Base-by-base conservation (phyloP, 1,140 invertebrate genomes). In the Tyrophagus putrescentiae region DNA sequence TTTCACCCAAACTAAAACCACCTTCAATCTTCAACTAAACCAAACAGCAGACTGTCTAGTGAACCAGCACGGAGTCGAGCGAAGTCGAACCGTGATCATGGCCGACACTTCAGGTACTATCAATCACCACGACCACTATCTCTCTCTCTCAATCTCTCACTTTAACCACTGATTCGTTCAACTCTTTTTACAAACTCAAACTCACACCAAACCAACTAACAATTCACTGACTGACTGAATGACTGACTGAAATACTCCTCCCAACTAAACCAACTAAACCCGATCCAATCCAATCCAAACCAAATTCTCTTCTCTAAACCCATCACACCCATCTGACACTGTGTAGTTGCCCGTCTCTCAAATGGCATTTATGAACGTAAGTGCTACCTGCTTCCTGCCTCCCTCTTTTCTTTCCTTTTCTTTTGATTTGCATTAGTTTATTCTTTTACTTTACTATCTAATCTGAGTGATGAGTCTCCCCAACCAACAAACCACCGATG, bases 41-140 rank as follows among this genome's bases (percentile, higher is more conserved):
- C 4, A 42, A 42, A 42, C 33, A 53, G 42, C 64, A 65, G 60
- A 60, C 28, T 57, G 64, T 53, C 57, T 57, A 59, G 34, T 64
- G 53, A 56, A 57, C 28, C 61, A 62, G 18, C 61, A 62, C 57
- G 61, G 61, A 57, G 61, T 62, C 29, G 67, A 68, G 62, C 64
- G 67, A 57, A 68, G 66, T 64, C 66, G 65, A 67, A 68, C 67
- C 52, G 67, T 68, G 52, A 68, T 68, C 52, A 67, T 68, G 59
- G 62, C 64, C 53, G 67, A 68, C 42, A 60, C 52, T 27, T 54
- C 52, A 54, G 52, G 52, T 54, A 54, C 25, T 54, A 31, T 54
- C n/a, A n/a, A n/a, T n/a, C n/a, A n/a, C n/a, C n/a, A n/a, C n/a
- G n/a, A n/a, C n/a, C n/a, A n/a, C n/a, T n/a, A n/a, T n/a, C n/a